These are phyloP conservation scores for Brachylomia viminalis DNA, from an alignment of 2,888 invertebrate species.

Conservation along the genomic window DNA sequence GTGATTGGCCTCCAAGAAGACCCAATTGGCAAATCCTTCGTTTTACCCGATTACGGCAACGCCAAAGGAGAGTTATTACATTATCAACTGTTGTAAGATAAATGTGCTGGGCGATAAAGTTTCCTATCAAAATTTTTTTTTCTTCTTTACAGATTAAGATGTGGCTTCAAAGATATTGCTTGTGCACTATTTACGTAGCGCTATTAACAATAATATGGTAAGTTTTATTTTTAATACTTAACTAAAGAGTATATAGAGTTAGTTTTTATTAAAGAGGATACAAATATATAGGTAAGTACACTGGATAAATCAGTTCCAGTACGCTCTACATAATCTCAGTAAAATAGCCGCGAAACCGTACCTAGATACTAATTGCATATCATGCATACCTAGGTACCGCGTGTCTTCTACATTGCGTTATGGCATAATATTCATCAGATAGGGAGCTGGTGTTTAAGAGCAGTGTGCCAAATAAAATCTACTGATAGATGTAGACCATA, in stretches of 20 bases:
- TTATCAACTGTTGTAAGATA: neutral
- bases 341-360: no score
- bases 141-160: conserved; percentile 75
- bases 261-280: neutral
- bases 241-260: neutral
- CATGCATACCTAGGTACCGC: no score
- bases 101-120: neutral
- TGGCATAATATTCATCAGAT: no score
- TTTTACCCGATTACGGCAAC: neutral
- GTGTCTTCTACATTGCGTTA: no score
- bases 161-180: conserved; percentile 70
- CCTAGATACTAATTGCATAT: no score
- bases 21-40: neutral
- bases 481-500: no score
- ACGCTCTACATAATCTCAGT: no score
- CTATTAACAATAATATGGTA: conserved; percentile 72
- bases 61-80: neutral
- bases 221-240: conserved; percentile 56
- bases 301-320: no score
- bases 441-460: no score
- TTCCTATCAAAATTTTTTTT: conserved; percentile 13
- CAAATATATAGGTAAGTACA: no score
- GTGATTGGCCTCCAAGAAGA: no score
- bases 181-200: conserved; percentile 65
- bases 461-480: no score